phyloP scores from a whole-genome alignment of 1,140 invertebrate species.

The Piezodorus guildinii region DNA sequence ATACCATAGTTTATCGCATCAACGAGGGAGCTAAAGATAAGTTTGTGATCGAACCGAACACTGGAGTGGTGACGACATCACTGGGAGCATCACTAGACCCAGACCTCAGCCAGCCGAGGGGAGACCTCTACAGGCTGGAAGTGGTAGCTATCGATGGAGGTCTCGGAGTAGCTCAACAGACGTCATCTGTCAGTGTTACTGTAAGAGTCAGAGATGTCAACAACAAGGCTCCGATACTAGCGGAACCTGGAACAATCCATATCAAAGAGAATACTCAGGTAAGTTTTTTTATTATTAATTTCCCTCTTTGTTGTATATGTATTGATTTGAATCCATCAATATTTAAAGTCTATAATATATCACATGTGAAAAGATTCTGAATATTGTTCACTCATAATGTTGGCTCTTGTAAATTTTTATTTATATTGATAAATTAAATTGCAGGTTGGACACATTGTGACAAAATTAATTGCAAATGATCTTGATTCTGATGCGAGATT shows the following conservation, averaged over 20 bases:
- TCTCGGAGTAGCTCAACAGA: conserved; percentile 61
- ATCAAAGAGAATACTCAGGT: conserved; percentile 67
- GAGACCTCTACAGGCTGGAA: conserved; percentile 44
- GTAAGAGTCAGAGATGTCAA: conserved; percentile 83
- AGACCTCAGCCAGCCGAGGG: conserved; percentile 66
- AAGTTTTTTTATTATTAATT: conserved; percentile 24
- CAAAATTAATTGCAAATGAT: conserved; percentile 60
- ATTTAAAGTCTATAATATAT: no score
- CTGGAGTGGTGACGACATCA: conserved; percentile 73
- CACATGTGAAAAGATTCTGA: no score
- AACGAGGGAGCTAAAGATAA: conserved; percentile 79
- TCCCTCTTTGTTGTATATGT: no score
- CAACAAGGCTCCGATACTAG: conserved; percentile 70
- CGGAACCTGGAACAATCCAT: conserved; percentile 51
- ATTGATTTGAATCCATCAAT: no score
- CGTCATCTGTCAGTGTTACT: conserved; percentile 58
- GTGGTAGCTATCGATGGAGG: conserved; percentile 74
- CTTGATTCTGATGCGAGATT: conserved; percentile 63
- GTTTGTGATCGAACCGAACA: conserved; percentile 75
- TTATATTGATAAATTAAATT: conserved; percentile 8
- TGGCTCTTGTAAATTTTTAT: no score
- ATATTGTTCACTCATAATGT: no score
- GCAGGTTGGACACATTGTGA: conserved; percentile 56
- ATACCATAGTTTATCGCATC: conserved; percentile 76
- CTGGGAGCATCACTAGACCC: conserved; percentile 78